phyloP scores from a whole-genome alignment of 1,140 invertebrate genomes.

The Colletes latitarsis region DNA sequence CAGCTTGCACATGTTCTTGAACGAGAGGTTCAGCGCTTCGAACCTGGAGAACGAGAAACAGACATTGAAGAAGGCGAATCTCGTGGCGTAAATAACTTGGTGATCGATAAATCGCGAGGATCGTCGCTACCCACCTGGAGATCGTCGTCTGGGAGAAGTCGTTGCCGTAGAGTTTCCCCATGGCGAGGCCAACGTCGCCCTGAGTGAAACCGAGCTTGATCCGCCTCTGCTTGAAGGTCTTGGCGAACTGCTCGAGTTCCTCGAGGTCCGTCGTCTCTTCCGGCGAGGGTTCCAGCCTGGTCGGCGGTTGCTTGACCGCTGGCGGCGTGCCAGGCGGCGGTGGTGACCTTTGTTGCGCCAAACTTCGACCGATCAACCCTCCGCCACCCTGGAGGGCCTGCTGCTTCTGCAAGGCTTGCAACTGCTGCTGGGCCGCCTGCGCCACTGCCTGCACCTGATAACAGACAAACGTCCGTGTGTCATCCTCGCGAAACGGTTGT shows the following conservation, averaged over 20 bases:
- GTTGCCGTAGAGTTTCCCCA: constrained; percentile 99
- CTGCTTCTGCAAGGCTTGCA: constrained; percentile 90
- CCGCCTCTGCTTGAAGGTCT: constrained; percentile 96
- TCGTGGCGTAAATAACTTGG: too few species aligned
- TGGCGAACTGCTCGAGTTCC: constrained; percentile 97
- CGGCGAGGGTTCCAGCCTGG: constrained; percentile 87
- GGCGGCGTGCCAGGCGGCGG: constrained; percentile 77
- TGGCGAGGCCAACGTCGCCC: constrained; percentile 98
- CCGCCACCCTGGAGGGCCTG: constrained; percentile 81
- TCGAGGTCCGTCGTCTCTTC: constrained; percentile 97
- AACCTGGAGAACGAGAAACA: constrained; percentile 84
- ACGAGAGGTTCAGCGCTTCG: constrained; percentile 98
- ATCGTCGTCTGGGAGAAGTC: constrained; percentile 99
- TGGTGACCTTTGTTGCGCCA: constrained; percentile 79
- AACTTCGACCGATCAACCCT: constrained; percentile 71
- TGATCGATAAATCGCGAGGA: too few species aligned
- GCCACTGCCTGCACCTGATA: constrained; percentile 86
- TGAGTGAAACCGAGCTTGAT: constrained; percentile 99
- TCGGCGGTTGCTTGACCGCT: constrained; percentile 81
- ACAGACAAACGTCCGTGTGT: background rate
- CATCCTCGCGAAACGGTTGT: background rate
- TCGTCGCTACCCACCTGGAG: constrained; percentile 82
- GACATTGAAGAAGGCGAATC: background rate
- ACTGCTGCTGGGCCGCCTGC: constrained; percentile 91
- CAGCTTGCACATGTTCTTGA: constrained; percentile 99